Evolutionary conservation across 2,113 vertebrate species (phyloP), one percentile per base, ranked within the genome.

Genomic region (Brachypteracias leptosomus): DNA sequence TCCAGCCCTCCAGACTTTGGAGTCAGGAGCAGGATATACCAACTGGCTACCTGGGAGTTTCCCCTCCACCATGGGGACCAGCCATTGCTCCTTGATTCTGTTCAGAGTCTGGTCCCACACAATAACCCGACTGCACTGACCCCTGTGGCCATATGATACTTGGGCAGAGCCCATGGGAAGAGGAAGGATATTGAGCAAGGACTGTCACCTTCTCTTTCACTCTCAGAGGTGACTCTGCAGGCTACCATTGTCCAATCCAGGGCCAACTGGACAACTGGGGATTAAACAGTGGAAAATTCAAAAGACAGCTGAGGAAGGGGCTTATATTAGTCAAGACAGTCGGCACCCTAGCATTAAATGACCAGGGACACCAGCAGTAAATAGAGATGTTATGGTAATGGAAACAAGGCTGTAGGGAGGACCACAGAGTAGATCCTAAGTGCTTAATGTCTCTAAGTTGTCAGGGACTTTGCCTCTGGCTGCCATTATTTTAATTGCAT

Each of bases 251-350:
- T 35, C 51, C 42, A 77, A 18, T 13, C 59, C 59, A 74, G 46
- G 65, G 88, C 63, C 68, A 91, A 33, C 10, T 47, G 62, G 80
- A 88, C 79, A 92, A 93, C 75, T 90, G 93, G 59, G 10, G 72
- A 95, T 93, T 92, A 88, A 93, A 93, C 3, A 93, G 51, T 85
- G 85, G 88, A 96, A 96, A 95, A 96, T 79, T 76, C 51, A 71
- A 88, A 93, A 95, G 85, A 85, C 63, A 90, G 87, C 62, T 94
- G 94, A 95, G 40, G 46, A 95, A 85, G 49, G 46, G 62, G 36
- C 22, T 94, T 85, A 75, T 33, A 61, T 75, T 18, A 89, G 66
- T 73, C 76, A 90, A 75, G 49, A 75, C 19, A 35, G 11, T 52
- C 4, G 0, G 46, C 71, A 87, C 0, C 6, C 16, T 55, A 63